A percentile compares a stretch with the other conserved stretches of the same genome.
Conservation (phyloP, 2,797 vertebrate genomes). For the Notolepis coatsorum region DNA sequence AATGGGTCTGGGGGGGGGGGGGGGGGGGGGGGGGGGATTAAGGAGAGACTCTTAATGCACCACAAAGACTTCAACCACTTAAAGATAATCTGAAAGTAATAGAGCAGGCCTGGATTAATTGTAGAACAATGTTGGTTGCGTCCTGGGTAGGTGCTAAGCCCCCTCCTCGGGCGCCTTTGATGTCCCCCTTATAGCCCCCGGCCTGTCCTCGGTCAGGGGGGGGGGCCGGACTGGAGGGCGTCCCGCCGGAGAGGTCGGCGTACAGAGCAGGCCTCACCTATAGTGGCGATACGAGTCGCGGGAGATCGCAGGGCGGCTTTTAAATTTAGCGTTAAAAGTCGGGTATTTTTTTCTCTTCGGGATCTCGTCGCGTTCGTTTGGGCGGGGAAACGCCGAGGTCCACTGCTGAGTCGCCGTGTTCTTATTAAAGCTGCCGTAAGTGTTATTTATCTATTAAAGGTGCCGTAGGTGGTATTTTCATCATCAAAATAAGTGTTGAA, state of each 20-base stretch:
- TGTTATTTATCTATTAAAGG: too few relatives aligned
- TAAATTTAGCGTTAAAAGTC: neutral
- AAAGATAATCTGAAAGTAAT: conserved; percentile 91
- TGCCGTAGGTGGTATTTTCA: too few relatives aligned
- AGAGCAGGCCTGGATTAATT: conserved; percentile 89
- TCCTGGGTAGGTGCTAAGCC: conserved; percentile 82
- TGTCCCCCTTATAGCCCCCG: conserved; percentile 63
- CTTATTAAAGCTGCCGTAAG: too few relatives aligned
- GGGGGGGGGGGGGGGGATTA: conserved; percentile 69
- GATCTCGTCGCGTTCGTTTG: conserved; percentile 9
- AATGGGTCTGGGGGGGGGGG: conserved; percentile 53
- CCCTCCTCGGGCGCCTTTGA: conserved; percentile 80
- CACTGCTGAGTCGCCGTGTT: too few relatives aligned
- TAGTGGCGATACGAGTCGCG: conserved; percentile 10
- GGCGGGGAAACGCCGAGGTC: neutral
- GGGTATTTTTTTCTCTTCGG: neutral
- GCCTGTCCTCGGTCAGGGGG: conserved; percentile 45
- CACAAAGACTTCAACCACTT: conserved; percentile 87
- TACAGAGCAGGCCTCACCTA: conserved; percentile 7
- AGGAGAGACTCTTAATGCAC: conserved; percentile 75
- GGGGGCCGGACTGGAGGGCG: conserved; percentile 39
- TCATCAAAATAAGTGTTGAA: too few relatives aligned
- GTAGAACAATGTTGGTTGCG: conserved; percentile 83
- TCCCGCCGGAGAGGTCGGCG: conserved; percentile 25
- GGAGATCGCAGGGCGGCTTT: neutral